Evolutionary conservation across 2,113 vertebrate species (phyloP).

Genomic region (Dendropsophus ebraccatus): DNA sequence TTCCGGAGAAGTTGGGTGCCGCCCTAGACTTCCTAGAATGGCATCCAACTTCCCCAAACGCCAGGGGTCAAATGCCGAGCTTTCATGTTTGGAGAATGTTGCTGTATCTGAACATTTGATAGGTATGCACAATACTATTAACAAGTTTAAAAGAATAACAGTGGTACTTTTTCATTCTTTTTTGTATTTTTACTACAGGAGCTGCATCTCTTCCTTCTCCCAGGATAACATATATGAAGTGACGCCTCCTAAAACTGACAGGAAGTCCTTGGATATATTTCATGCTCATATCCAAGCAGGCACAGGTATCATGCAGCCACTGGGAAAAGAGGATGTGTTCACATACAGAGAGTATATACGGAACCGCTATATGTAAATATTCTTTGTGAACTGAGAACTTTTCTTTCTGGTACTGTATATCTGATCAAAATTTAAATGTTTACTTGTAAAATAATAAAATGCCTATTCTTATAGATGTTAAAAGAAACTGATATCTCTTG

Average conservation of each 20-base stretch:
- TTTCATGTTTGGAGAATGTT: too few species aligned
- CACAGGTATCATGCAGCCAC: constrained; percentile 79
- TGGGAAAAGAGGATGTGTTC: constrained; percentile 82
- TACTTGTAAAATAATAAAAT: neutral
- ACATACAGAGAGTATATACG: constrained; percentile 91
- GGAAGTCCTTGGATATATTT: constrained; percentile 84
- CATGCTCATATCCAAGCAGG: constrained; percentile 83
- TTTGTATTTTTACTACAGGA: constrained; percentile 67
- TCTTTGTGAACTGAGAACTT: neutral
- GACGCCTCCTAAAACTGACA: constrained; percentile 79
- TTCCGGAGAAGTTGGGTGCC: too few species aligned
- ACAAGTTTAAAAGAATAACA: neutral
- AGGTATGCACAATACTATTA: too few species aligned
- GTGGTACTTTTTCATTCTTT: neutral
- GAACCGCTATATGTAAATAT: constrained; percentile 87
- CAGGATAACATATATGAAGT: constrained; percentile 87
- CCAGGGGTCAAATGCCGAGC: too few species aligned
- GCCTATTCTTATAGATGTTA: neutral
- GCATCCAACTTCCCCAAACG: too few species aligned
- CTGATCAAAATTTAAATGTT: neutral
- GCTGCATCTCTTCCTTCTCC: constrained; percentile 84
- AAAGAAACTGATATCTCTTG: neutral
- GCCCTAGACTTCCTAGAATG: too few species aligned
- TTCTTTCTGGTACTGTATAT: neutral
- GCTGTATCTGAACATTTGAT: too few species aligned